These are phyloP conservation scores for Hirtodrosophila cameraria DNA, from an alignment of 2,888 invertebrate species.

Conservation along the genomic window DNA sequence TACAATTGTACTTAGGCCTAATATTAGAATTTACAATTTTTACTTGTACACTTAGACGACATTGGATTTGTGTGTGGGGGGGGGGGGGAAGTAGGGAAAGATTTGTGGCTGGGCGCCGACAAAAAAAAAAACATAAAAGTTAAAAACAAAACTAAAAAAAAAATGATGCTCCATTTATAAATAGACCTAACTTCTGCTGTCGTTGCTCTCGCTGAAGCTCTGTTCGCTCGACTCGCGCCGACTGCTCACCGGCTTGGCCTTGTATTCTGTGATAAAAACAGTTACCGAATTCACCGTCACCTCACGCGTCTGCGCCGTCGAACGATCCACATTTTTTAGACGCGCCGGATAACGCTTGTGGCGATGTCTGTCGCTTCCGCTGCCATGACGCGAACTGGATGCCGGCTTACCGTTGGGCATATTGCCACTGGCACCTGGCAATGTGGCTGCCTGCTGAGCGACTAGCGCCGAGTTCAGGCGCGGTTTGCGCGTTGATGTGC, in stretches of 20 bases:
- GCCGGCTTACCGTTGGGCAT: conserved; percentile 84
- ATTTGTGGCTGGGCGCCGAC: conserved; percentile 24
- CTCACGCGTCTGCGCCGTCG: conserved; percentile 95
- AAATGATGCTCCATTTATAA: conserved; percentile 16
- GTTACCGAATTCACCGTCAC: conserved; percentile 99
- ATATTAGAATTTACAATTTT: conserved; percentile 76
- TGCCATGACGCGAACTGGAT: conserved; percentile 81
- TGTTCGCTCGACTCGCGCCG: conserved; percentile 84
- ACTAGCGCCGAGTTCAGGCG: conserved; percentile 98
- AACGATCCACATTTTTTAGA: conserved; percentile 96
- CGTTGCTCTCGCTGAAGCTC: conserved; percentile 84
- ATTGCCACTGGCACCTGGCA: conserved; percentile 86
- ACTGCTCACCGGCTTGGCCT: conserved; percentile 87
- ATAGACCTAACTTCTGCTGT: conserved; percentile 83
- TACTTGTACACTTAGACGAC: conserved; percentile 59
- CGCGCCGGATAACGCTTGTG: conserved; percentile 89
- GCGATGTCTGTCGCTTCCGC: conserved; percentile 86
- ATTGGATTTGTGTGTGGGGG: conserved; percentile 35
- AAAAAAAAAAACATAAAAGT: conserved; percentile 4
- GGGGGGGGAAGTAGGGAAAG: conserved; percentile 6
- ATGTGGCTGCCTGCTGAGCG: conserved; percentile 95
- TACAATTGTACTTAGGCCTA: conserved; percentile 72
- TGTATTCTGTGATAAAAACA: conserved; percentile 98
- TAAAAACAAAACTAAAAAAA: neutral
- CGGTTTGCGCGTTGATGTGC: conserved; percentile 95